Base-by-base conservation (phyloP, 2,888 invertebrate genomes). In the Plagodis pulveraria region DNA sequence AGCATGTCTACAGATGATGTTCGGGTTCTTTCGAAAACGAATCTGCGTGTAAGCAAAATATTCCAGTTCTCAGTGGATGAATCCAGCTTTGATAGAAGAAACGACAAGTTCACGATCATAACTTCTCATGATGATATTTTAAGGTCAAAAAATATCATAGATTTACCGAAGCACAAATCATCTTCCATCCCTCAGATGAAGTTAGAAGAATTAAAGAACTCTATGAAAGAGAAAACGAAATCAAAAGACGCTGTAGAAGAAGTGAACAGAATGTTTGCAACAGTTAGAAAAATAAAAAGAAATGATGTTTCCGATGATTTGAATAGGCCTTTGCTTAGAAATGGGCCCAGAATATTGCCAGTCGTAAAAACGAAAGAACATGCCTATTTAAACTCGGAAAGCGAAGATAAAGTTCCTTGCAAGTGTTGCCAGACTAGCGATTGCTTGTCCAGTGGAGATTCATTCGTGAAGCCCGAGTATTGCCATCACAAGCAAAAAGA, bases 181-280 rank as follows among this genome's bases (percentile, higher is more conserved):
- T 89, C 84, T 1, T 91, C 91, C 0, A 85, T 90, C 57, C 91
- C 91, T 0, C 90, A 86, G 77, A 91, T 90, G 89, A 90, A 89
- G 59, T 62, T 88, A n/a, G 91, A 91, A 40, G 88, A 90, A 63
- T 57, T 89, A 0, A 90, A 86, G 58, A 73, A 87, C 34, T 80
- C 80, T 2, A 62, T 87, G 2, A 90, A 83, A 74, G 85, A 82
- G 10, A 88, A 85, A 59, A 74, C 74, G 0, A 84, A 75, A 70
- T 83, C 88, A 0, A 90, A 86, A 81, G 88, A 91, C 43, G 77
- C 86, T 0, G 81, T 89, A 1, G 86, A 89, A 65, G 91, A 91
- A 75, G 89, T 90, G 0, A 89, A 91, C 32, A 80, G 91, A 74
- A 86, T 91, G 84, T 91, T 90, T 69, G 91, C 90, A 0, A 89